Evolutionary conservation across 2,888 invertebrate genomes (phyloP).

Genomic region (Tachina lurida): DNA sequence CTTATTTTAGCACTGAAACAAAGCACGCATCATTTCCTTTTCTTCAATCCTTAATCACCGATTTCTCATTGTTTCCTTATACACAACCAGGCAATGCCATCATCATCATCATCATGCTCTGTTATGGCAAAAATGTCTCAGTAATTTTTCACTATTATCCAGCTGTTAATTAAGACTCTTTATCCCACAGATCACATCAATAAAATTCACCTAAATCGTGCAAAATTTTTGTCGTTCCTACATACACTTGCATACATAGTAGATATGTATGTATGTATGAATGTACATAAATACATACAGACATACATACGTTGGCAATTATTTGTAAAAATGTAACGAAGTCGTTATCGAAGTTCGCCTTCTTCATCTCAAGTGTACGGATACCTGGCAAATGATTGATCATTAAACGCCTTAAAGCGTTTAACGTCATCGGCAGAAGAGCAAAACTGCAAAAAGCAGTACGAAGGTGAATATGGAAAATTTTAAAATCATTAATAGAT

Average conservation of each 20-base stretch:
- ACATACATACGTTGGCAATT: constrained; percentile 35
- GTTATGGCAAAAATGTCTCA: constrained; percentile 56
- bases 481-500: constrained; percentile 44
- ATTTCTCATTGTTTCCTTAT: background rate
- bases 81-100: background rate
- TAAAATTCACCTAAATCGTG: constrained; percentile 55
- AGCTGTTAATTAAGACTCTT: constrained; percentile 69
- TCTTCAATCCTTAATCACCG: constrained; percentile 23
- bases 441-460: background rate
- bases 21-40: constrained; percentile 29
- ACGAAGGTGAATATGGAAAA: constrained; percentile 27
- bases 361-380: constrained; percentile 29
- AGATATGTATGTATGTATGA: no score
- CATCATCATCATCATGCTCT: constrained; percentile 28
- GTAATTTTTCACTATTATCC: constrained; percentile 68
- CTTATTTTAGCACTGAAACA: constrained; percentile 6
- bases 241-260: no score
- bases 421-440: constrained; percentile 47
- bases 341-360: constrained; percentile 69
- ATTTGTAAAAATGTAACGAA: constrained; percentile 61
- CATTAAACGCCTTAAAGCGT: constrained; percentile 68
- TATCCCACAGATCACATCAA: constrained; percentile 67
- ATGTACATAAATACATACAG: no score
- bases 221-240: constrained; percentile 30
- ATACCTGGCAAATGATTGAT: constrained; percentile 64